Base-by-base conservation (phyloP, 92 coral and sea anemone species). In the Porites cylindrica region DNA sequence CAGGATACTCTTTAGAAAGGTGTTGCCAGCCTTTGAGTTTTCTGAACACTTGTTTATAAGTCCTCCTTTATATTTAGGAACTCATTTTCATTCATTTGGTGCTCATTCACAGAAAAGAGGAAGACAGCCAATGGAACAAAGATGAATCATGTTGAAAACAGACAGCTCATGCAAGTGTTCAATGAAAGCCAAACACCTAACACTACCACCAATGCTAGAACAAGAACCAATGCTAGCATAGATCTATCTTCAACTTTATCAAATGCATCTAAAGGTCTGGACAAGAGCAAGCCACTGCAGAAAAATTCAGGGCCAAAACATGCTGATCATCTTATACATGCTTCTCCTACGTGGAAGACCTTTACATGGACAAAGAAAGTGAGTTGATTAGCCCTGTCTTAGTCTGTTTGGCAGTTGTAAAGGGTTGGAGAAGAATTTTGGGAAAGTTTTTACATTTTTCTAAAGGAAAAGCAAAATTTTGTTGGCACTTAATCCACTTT, bases 131-230 rank as follows among this genome's bases (percentile, higher is more conserved):
- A 3, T 21, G 59, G 59, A 51, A 64, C 8, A 67, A 80, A 80
- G 17, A 7, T 51, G 16, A 63, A 23, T 38, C 84, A 80, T 66
- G 75, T 54, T 16, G 86, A 82, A 23, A 71, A 82, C 10, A 72
- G 86, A 9, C 60, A 63, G 23, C 52, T 82, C 47, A 82, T 59
- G 7, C 78, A 73, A 60, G 51, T 72, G 47, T 64, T 53, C 18
- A 71, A 82, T 59, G 79, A 82, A 47, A 82, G 79, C 47, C 70
- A 82, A 72, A 20, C 70, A 60, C 20, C 23, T 5, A 82, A 82
- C 58, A 59, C 72, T n/a, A 17, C 77, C 59, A 70, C 70, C 38
- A 71, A 59, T 20, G 7, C 66, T 61, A 61, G 71, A 9, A 50
- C 79, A 9, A 58, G 1, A 58, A 51, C 69, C 2, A 32, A 23